Conservation (phyloP, 2,888 invertebrate genomes). For the Drosophila ochracea region DNA sequence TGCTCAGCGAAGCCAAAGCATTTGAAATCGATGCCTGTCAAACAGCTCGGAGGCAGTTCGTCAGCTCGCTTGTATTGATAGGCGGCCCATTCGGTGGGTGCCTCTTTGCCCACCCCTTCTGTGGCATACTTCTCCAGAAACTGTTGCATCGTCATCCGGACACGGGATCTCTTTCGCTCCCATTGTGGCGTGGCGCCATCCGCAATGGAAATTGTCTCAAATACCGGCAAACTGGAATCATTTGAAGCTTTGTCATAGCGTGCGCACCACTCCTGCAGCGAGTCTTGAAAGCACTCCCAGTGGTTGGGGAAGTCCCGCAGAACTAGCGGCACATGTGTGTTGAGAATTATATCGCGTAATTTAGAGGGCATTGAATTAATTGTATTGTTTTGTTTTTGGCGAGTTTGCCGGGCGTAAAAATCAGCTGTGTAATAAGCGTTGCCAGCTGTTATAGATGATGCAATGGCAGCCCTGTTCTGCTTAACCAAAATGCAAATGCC, state of each 20-base stretch:
- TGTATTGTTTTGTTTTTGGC: conserved; percentile 10
- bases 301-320: conserved; percentile 70
- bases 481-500: not conserved
- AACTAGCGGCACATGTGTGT: conserved; percentile 79
- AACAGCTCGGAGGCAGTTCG: conserved; percentile 74
- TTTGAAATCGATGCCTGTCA: conserved; percentile 87
- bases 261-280: conserved; percentile 79
- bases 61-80: conserved; percentile 79
- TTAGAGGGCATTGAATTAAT: conserved; percentile 32
- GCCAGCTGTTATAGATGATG: conserved; percentile 12
- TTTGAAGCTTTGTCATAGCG: conserved; percentile 56
- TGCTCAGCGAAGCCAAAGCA: conserved; percentile 90
- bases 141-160: conserved; percentile 87
- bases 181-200: conserved; percentile 88
- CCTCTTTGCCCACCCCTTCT: conserved; percentile 3
- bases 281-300: conserved; percentile 81
- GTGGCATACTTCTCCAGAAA: conserved; percentile 86
- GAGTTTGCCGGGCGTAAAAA: conserved; percentile 9
- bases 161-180: conserved; percentile 90
- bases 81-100: conserved; percentile 75
- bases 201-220: conserved; percentile 81
- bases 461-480: conserved; percentile 14
- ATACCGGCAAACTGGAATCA: conserved; percentile 37
- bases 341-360: conserved; percentile 81
- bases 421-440: conserved; percentile 22